Evolutionary conservation across 2,888 invertebrate species (phyloP).

Genomic region (Acanthococcus lagerstroemiae): DNA sequence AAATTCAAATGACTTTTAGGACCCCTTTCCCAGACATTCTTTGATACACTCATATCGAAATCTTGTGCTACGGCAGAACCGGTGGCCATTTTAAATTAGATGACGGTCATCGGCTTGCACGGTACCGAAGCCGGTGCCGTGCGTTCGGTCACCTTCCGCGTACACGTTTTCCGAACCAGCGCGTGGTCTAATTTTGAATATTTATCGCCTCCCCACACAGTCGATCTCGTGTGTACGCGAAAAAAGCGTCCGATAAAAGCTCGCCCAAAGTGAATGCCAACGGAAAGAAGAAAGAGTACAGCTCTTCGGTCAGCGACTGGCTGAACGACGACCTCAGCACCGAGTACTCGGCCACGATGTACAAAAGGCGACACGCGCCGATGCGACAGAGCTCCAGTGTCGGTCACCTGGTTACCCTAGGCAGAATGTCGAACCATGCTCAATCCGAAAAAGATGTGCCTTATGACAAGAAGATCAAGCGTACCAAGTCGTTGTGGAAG

Average conservation of each 20-base stretch:
- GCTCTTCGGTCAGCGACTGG: slow-evolving; percentile 33
- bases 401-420: slow-evolving; percentile 44
- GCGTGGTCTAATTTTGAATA: too few relatives aligned
- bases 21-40: too few relatives aligned
- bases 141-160: not conserved
- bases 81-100: too few relatives aligned
- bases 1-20: too few relatives aligned
- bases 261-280: slow-evolving; percentile 7
- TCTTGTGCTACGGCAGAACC: too few relatives aligned
- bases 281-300: slow-evolving; percentile 32
- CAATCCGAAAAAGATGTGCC: slow-evolving; percentile 44
- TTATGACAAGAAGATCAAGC: slow-evolving; percentile 51
- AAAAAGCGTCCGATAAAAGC: slow-evolving; percentile 32
- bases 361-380: slow-evolving; percentile 31
- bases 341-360: slow-evolving; percentile 28
- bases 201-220: not conserved
- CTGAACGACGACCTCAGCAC: slow-evolving; percentile 32
- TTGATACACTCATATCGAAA: too few relatives aligned
- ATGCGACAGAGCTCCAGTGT: slow-evolving; percentile 36
- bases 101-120: too few relatives aligned
- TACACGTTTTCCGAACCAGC: not conserved
- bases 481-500: slow-evolving; percentile 72
- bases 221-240: slow-evolving; percentile 5
- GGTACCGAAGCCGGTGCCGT: too few relatives aligned
- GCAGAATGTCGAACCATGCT: slow-evolving; percentile 49